Percentiles rank a stretch among this genome's conserved stretches.
phyloP scores from a whole-genome alignment of 2,797 vertebrate species.

The Coregonus ussuriensis region DNA sequence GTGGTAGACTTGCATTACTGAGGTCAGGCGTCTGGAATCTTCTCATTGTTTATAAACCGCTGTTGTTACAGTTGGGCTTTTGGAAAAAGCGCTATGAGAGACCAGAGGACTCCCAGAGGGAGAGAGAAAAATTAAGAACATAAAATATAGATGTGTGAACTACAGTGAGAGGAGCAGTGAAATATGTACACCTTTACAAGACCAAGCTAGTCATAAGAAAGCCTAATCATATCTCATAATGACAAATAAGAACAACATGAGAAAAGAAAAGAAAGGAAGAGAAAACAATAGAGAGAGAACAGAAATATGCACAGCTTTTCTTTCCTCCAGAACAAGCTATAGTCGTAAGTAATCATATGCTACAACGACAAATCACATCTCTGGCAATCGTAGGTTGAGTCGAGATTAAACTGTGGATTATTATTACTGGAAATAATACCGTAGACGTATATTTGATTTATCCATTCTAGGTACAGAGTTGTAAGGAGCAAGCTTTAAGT shows the following conservation, averaged over 20 bases:
- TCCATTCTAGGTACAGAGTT: no score
- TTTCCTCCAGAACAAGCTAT: no score
- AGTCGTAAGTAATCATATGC: no score
- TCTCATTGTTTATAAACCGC: slow-evolving; percentile 88
- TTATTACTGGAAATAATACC: no score
- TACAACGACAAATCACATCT: no score
- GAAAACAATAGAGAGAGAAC: no score
- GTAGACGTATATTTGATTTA: no score
- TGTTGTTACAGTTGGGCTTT: slow-evolving; percentile 92
- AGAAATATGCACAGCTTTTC: no score
- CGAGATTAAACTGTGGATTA: no score
- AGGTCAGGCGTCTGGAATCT: slow-evolving; percentile 95
- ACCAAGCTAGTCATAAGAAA: neutral
- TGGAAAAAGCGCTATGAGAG: slow-evolving; percentile 73
- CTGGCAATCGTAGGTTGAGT: no score
- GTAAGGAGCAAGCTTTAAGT: no score
- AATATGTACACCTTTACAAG: slow-evolving; percentile 7
- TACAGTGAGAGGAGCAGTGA: slow-evolving; percentile 8
- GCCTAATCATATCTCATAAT: neutral
- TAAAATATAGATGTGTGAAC: slow-evolving; percentile 46
- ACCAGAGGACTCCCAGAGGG: slow-evolving; percentile 68
- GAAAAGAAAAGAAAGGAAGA: neutral
- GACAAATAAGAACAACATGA: neutral
- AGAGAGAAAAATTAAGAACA: slow-evolving; percentile 49
- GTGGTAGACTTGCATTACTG: slow-evolving; percentile 83